Evolutionary conservation across 2,888 invertebrate genomes (phyloP).

Genomic region (Ophion slaviceki): DNA sequence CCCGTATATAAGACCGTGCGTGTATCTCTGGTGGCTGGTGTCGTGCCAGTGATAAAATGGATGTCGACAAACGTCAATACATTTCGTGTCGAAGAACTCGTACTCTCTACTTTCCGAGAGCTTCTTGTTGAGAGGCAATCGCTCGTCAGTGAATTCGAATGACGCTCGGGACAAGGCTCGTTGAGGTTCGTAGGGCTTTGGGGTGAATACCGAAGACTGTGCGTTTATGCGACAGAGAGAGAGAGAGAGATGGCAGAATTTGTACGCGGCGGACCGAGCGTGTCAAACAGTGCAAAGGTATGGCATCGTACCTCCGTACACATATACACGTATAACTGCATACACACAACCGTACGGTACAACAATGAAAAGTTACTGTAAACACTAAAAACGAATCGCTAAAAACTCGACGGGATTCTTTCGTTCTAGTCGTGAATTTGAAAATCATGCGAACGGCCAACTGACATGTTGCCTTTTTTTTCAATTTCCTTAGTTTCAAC

Average conservation of each 20-base stretch:
- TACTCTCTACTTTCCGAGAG: constrained; percentile 74
- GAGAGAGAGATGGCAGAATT: constrained; percentile 84
- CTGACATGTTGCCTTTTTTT: not conserved
- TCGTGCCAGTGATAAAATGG: constrained; percentile 79
- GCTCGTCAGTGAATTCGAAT: constrained; percentile 43
- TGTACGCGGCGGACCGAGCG: constrained; percentile 84
- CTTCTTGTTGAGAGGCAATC: constrained; percentile 48
- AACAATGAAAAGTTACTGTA: constrained; percentile 20
- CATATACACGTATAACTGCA: constrained; percentile 1
- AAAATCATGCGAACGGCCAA: not conserved
- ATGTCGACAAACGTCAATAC: constrained; percentile 82
- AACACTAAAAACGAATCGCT: not conserved
- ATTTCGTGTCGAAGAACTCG: constrained; percentile 75
- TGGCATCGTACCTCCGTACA: constrained; percentile 48
- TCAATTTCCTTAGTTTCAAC: too few species aligned
- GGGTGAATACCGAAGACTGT: constrained; percentile 65
- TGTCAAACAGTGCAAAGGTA: constrained; percentile 84
- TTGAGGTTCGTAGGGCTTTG: constrained; percentile 57
- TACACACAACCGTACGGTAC: constrained; percentile 5
- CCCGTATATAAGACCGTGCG: not conserved
- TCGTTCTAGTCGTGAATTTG: not conserved
- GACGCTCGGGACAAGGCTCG: constrained; percentile 32
- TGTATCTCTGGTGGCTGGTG: constrained; percentile 45
- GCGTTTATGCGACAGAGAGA: constrained; percentile 61
- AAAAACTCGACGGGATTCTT: not conserved